These are phyloP conservation scores for Callorhinus ursinus DNA, from an alignment of 2,113 vertebrate genomes.

Conservation along the genomic window DNA sequence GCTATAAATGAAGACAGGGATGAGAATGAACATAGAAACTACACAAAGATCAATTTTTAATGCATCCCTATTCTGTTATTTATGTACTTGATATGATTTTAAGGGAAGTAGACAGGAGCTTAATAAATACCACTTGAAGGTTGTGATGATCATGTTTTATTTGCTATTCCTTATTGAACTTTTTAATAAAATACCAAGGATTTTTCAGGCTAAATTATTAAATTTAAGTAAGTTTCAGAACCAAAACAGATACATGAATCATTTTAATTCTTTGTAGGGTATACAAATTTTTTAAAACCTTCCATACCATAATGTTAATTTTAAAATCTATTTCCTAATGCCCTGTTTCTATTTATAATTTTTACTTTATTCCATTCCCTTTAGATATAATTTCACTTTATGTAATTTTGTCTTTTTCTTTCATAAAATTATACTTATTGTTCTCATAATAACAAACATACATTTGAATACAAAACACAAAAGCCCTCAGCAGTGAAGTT, in stretches of 20 bases:
- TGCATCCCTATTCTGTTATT: background rate
- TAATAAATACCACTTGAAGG: conserved; percentile 30
- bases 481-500: conserved; percentile 47
- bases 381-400: conserved; percentile 58
- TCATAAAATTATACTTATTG: conserved; percentile 71
- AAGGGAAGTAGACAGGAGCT: background rate
- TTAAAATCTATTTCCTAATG: conserved; percentile 67
- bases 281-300: conserved; percentile 37
- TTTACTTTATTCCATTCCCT: conserved; percentile 58
- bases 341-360: conserved; percentile 55
- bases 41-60: background rate
- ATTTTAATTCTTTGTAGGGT: conserved; percentile 59
- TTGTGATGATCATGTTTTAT: conserved; percentile 10
- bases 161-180: conserved; percentile 59
- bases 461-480: conserved; percentile 42
- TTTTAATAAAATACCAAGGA: conserved; percentile 55
- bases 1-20: background rate
- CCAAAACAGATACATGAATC: conserved; percentile 41
- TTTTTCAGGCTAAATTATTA: conserved; percentile 62
- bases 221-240: conserved; percentile 46
- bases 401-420: conserved; percentile 42
- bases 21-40: background rate
- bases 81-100: background rate
- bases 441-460: conserved; percentile 54
- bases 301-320: conserved; percentile 54